These are phyloP conservation scores for Balaeniceps rex DNA, from an alignment of 2,113 vertebrate genomes.

Conservation along the genomic window DNA sequence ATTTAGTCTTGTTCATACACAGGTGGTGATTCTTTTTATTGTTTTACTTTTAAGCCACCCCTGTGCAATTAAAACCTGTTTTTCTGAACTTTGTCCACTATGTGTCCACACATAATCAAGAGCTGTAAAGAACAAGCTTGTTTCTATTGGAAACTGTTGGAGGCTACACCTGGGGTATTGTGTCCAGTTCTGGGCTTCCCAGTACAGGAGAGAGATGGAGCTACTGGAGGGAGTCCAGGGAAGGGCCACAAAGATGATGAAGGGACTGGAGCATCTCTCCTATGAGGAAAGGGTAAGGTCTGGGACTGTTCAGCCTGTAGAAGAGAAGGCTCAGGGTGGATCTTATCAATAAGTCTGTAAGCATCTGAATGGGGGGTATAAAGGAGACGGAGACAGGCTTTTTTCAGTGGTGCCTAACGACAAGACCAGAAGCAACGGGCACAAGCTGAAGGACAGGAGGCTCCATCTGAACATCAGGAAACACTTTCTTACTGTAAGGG, in stretches of 20 bases:
- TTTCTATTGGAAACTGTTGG: no score
- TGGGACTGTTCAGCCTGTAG: not conserved
- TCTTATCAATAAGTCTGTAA: not conserved
- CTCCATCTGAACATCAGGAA: not conserved
- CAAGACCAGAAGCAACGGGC: not conserved
- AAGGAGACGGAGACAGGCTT: not conserved
- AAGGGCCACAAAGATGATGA: not conserved
- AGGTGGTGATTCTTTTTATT: not conserved
- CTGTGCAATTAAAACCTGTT: not conserved
- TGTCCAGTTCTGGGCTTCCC: not conserved
- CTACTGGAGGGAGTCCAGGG: not conserved
- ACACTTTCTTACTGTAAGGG: not conserved
- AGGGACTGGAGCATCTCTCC: not conserved
- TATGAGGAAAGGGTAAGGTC: not conserved
- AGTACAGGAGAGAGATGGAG: not conserved
- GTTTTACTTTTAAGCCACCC: not conserved
- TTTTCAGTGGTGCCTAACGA: not conserved
- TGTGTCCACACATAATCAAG: not conserved
- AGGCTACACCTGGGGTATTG: not conserved
- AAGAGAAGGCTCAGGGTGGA: not conserved
- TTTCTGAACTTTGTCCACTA: not conserved
- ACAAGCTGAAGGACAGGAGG: not conserved
- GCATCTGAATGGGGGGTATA: not conserved
- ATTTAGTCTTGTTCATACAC: not conserved
- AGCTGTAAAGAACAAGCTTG: not conserved